A percentile compares a stretch with the other conserved stretches of the same genome.
Evolutionary conservation across 35 echinoderm and acorn worm genomes (phyloP).

Genomic region (Anneissia japonica): DNA sequence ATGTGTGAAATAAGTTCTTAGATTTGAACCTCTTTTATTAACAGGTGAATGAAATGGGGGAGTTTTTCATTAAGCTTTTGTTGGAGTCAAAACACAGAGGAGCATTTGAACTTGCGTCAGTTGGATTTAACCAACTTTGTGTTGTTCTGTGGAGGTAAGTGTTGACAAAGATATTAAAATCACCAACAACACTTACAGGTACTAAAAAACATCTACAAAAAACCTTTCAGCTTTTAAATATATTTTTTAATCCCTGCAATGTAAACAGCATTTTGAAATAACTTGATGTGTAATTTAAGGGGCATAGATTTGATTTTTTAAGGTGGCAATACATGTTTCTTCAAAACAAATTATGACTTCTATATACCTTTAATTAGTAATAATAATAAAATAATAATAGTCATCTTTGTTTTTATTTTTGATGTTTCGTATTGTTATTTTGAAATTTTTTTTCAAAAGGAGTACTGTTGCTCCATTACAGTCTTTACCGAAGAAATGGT

Average conservation of each 20-base stretch:
- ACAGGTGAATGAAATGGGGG: constrained; percentile 70
- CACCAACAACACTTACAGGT: background rate
- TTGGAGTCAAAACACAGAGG: constrained; percentile 88
- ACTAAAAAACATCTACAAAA: no score
- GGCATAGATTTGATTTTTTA: no score
- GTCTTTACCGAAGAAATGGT: constrained; percentile 61
- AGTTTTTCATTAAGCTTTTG: constrained; percentile 68
- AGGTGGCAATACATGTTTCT: no score
- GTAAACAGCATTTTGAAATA: no score
- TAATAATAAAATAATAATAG: background rate
- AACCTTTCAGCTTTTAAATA: no score
- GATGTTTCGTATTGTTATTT: background rate
- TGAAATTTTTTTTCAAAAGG: constrained; percentile 33
- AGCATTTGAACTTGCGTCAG: constrained; percentile 90
- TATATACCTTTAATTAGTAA: no score
- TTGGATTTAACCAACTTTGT: constrained; percentile 81
- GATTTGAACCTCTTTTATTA: background rate
- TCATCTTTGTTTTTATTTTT: background rate
- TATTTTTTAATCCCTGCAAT: no score
- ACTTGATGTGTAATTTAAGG: no score
- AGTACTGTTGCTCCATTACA: constrained; percentile 16
- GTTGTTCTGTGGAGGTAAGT: constrained; percentile 80
- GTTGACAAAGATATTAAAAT: background rate
- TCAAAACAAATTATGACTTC: no score
- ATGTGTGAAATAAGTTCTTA: no score